Evolutionary conservation across 2,888 invertebrate genomes (phyloP).

Genomic region (Meghimatium bilineatum): DNA sequence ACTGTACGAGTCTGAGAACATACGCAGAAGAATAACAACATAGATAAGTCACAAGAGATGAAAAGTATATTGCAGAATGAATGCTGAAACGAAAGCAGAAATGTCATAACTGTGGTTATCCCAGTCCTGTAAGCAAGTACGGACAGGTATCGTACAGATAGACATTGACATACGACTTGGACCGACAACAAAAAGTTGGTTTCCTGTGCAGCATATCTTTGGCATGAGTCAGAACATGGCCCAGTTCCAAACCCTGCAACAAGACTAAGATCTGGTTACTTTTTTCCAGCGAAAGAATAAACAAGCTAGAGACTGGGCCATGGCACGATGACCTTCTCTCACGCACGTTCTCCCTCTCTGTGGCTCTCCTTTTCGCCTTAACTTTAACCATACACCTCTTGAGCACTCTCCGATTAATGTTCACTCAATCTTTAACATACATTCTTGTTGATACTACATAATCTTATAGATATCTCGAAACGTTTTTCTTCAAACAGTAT

Average conservation of each 20-base stretch:
- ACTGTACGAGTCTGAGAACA: too few relatives aligned
- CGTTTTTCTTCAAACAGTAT: too few relatives aligned
- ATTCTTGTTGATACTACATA: background rate
- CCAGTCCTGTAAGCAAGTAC: background rate
- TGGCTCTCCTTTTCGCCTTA: background rate
- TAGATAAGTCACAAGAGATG: too few relatives aligned
- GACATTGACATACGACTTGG: background rate
- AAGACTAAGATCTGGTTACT: background rate
- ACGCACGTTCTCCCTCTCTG: background rate
- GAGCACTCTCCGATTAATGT: background rate
- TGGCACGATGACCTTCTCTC: conserved; percentile 20
- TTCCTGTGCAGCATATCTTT: conserved; percentile 9
- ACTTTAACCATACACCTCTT: background rate
- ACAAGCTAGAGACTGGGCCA: background rate
- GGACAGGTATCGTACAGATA: background rate
- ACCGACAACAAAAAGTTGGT: conserved; percentile 28
- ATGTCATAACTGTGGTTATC: background rate
- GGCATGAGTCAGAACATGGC: conserved; percentile 6
- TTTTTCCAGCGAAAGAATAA: conserved; percentile 2
- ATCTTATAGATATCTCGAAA: too few relatives aligned
- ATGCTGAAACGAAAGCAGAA: background rate
- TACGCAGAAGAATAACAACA: too few relatives aligned
- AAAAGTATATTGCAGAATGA: background rate
- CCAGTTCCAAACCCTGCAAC: conserved; percentile 11
- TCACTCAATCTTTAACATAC: background rate